These are phyloP conservation scores for Petrocephalus microphthalmus DNA, from an alignment of 2,113 vertebrate species.

Conservation along the genomic window DNA sequence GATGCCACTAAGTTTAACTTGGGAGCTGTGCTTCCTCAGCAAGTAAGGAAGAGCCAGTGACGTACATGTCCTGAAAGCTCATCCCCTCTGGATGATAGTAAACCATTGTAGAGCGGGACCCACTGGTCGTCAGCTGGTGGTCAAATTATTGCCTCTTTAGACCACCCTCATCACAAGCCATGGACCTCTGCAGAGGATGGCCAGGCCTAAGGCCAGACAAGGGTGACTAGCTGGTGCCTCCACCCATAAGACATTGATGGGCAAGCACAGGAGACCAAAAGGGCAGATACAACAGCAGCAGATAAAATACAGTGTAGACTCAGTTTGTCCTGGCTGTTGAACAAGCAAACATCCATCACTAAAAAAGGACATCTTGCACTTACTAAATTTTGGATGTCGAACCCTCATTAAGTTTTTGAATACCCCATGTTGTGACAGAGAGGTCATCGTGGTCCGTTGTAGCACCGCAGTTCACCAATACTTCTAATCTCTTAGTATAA, in stretches of 20 bases:
- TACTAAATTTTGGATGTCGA: not conserved
- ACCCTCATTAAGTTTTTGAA: conserved; percentile 44
- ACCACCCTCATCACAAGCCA: no score
- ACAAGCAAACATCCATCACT: conserved; percentile 10
- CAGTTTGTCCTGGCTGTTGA: not conserved
- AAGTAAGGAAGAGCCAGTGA: no score
- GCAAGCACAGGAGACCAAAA: not conserved
- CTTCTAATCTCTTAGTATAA: not conserved
- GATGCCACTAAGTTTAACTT: no score
- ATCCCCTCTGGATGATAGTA: no score
- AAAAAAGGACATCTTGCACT: not conserved
- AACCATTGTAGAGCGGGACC: no score
- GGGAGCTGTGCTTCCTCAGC: no score
- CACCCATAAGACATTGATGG: not conserved
- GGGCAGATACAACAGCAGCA: not conserved
- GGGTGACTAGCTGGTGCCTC: not conserved
- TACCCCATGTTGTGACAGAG: conserved; percentile 54
- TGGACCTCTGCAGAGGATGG: not conserved
- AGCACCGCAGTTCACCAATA: not conserved
- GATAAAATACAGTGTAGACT: not conserved
- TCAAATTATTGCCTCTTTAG: no score
- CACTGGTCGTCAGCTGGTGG: no score
- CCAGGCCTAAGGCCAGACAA: not conserved
- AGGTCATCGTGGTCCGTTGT: not conserved
- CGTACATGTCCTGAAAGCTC: no score